Evolutionary conservation across 2,888 invertebrate genomes (phyloP).

Genomic region (Apotomis turbidana): DNA sequence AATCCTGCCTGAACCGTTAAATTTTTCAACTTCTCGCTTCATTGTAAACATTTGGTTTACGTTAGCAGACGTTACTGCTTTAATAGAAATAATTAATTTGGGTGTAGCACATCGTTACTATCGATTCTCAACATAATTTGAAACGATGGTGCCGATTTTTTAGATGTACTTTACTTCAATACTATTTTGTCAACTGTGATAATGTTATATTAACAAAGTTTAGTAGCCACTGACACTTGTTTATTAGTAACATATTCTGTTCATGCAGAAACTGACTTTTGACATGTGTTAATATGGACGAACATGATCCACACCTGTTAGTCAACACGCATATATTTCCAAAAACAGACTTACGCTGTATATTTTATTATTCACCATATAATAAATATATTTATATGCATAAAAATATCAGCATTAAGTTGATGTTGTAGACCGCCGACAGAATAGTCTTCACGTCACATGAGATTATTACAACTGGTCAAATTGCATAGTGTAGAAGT

Average conservation of each 20-base stretch:
- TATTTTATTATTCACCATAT: conserved; percentile 26
- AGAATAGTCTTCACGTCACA: background rate
- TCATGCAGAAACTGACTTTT: conserved; percentile 13
- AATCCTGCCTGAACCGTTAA: too few relatives aligned
- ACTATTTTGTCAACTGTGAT: background rate
- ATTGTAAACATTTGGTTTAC: too few relatives aligned
- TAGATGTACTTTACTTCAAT: too few relatives aligned
- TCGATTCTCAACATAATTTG: too few relatives aligned
- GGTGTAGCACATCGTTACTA: too few relatives aligned
- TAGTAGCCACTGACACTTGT: conserved; percentile 16
- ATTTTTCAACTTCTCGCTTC: too few relatives aligned
- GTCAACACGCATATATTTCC: conserved; percentile 43
- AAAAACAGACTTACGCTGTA: conserved; percentile 51
- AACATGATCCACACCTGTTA: conserved; percentile 39
- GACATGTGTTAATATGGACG: conserved; percentile 29
- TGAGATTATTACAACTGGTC: background rate
- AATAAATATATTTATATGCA: conserved; percentile 3
- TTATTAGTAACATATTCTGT: background rate
- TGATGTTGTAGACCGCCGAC: background rate
- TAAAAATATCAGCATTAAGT: background rate
- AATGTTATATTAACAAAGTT: background rate
- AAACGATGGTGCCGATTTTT: too few relatives aligned
- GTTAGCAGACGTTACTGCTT: too few relatives aligned
- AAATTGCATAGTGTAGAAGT: too few relatives aligned
- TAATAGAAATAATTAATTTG: too few relatives aligned